Evolutionary conservation across 2,888 invertebrate species (phyloP), one percentile per base, ranked within the genome.

Genomic region (Platycnemis pennipes): DNA sequence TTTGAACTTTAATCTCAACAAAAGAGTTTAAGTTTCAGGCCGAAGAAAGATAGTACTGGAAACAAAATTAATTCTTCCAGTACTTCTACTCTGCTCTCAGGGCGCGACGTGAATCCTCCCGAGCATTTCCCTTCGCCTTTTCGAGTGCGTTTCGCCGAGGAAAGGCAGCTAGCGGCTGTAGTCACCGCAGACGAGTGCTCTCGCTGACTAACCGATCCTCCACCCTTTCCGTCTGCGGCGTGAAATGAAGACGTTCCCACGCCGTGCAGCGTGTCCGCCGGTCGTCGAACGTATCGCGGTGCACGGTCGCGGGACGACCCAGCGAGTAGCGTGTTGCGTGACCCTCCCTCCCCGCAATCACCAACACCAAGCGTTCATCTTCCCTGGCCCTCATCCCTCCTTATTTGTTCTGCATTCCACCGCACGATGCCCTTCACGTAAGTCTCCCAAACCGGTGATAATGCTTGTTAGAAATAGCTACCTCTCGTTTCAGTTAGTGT

Each of bases 211-310:
- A n/a, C 63, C 56, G 7, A 63, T 37, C 77, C 77, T 77, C 37
- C 13, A 2, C 69, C 31, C 7, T 46, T 4, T 16, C 42, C n/a
- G 45, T 87, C 87, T 45, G 87, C 46, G 87, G 87, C n/a, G 87
- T 87, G 87, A 46, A 87, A 44, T 42, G 87, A 13, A 87, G 87
- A 87, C n/a, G 22, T 87, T 87, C 87, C 87, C 87, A 87, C 87
- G 87, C 87, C 45, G 87, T 46, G 46, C 87, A 46, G 44, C 87
- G 87, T 46, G 31, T 77, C 77, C 77, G 37, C 37, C 13, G 77
- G 77, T 77, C 77, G 77, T 37, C 77, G 77, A 37, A 77, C 37
- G 77, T 37, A 77, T 37, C 45, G 46, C 46, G 87, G 46, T 26
- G 45, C 45, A n/a, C 77, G 63, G 26, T 63, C 26, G 77, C 1